Percentiles rank a stretch among this genome's conserved stretches.
Conservation (phyloP, 2,888 invertebrate genomes). For the Maniola hyperantus region DNA sequence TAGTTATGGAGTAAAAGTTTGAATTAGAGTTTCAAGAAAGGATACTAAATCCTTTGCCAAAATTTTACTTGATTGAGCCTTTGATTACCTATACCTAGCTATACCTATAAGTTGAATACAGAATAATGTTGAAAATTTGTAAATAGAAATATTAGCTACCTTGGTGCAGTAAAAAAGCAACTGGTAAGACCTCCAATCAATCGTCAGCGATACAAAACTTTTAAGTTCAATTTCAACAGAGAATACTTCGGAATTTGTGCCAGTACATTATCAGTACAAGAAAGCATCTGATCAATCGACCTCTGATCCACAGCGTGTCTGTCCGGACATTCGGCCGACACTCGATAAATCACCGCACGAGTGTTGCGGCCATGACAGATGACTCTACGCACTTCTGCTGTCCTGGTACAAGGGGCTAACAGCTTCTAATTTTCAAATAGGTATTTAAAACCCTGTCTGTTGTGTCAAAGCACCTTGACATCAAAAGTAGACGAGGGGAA, state of each 20-base stretch:
- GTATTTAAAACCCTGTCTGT: neutral
- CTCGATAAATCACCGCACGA: slow-evolving; percentile 59
- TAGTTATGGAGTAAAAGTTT: no score
- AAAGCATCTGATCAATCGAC: slow-evolving; percentile 40
- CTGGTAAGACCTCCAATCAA: neutral
- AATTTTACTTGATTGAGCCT: no score
- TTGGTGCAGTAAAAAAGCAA: neutral
- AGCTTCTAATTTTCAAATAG: neutral
- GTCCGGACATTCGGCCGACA: slow-evolving; percentile 50
- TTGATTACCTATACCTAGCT: no score
- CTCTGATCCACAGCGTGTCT: slow-evolving; percentile 47
- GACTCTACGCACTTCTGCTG: slow-evolving; percentile 30
- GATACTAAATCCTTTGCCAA: no score
- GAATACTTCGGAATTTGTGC: slow-evolving; percentile 16
- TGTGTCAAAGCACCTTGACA: neutral
- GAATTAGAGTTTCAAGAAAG: no score
- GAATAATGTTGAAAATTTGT: no score
- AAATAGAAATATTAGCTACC: neutral
- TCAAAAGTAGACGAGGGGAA: neutral
- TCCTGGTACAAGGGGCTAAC: slow-evolving; percentile 1
- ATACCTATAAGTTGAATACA: no score
- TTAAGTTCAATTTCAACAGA: neutral
- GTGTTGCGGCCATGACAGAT: slow-evolving; percentile 38
- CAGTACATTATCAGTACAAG: slow-evolving; percentile 34
- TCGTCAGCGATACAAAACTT: neutral